Conservation (phyloP, 2,113 vertebrate species). For the Argyrosomus japonicus region DNA sequence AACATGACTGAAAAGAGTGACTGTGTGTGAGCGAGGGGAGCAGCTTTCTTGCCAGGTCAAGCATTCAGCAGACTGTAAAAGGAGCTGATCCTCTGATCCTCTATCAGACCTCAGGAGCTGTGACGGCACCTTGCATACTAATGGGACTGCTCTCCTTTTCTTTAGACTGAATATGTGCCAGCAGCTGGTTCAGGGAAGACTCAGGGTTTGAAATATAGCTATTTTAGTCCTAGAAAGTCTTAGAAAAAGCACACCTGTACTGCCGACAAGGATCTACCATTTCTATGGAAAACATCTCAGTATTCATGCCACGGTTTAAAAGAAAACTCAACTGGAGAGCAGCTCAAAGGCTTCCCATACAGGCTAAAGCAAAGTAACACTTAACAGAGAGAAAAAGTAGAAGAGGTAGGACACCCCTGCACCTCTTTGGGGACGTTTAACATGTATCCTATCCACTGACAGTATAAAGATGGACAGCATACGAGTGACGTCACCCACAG, state of each 20-base stretch:
- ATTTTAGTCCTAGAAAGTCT: constrained; percentile 27
- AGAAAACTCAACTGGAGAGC: neutral
- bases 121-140: constrained; percentile 79
- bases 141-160: constrained; percentile 64
- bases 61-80: constrained; percentile 71
- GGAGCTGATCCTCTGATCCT: constrained; percentile 74
- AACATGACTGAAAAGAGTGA: constrained; percentile 51
- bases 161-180: constrained; percentile 53
- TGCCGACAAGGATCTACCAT: neutral
- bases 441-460: constrained; percentile 20
- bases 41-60: constrained; percentile 67
- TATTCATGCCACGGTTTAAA: neutral
- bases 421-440: constrained; percentile 48
- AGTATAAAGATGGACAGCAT: no score
- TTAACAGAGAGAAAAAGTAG: neutral
- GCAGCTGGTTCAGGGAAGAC: constrained; percentile 68
- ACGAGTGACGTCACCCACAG: no score
- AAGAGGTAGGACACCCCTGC: constrained; percentile 30
- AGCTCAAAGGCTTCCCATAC: neutral
- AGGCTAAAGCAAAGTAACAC: neutral
- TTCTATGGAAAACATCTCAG: neutral
- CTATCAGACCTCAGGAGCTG: constrained; percentile 74
- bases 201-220: constrained; percentile 34
- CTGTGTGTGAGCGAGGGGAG: neutral
- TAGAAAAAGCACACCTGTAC: no score